Evolutionary conservation across 2,797 vertebrate species (phyloP), one percentile per base, ranked within the genome.

Genomic region (Pangasius djambal): DNA sequence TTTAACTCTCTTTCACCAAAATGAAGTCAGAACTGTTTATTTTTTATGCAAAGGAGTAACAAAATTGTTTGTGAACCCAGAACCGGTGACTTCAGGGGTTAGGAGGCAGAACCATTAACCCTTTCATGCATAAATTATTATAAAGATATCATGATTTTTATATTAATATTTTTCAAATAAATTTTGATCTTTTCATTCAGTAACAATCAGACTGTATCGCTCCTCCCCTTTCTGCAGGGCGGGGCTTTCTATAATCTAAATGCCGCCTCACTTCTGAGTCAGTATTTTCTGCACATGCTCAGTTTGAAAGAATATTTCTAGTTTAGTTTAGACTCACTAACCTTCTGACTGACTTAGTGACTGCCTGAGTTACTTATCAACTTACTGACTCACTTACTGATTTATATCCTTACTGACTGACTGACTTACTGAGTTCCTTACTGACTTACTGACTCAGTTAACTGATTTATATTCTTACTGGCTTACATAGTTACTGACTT

Each of bases 161-260:
- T 20, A 70, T 70, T 16, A 16, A 70, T 37, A 37, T 69, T 25
- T 61, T 22, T 61, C 59, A 65, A 10, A 28, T 65, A 4, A 25
- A 65, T n/a, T n/a, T 67, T n/a, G 65, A n/a, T 18, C 13, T 37
- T 20, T 40, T 8, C 7, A 72, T 72, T 72, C 69, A 72, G 69
- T 37, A 20, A 72, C 16, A 40, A 9, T 40, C 34, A 22, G 69
- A 40, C 69, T 72, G 22, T 48, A 28, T 50, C 48, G 44, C 74
- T 48, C 75, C 75, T n/a, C 75, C 75, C 50, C 28, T 78, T 78
- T 52, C 75, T 78, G 48, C 50, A 48, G 40, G 72, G 72, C 40
- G 40, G 40, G 72, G 72, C 22, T 25, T 48, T 22, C 8, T 40
- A 20, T 40, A 40, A 40, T 9, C 37, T 22, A 44, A 40, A 74